These are phyloP conservation scores for Coturnix japonica DNA, from an alignment of 2,113 vertebrate genomes.

Conservation along the genomic window DNA sequence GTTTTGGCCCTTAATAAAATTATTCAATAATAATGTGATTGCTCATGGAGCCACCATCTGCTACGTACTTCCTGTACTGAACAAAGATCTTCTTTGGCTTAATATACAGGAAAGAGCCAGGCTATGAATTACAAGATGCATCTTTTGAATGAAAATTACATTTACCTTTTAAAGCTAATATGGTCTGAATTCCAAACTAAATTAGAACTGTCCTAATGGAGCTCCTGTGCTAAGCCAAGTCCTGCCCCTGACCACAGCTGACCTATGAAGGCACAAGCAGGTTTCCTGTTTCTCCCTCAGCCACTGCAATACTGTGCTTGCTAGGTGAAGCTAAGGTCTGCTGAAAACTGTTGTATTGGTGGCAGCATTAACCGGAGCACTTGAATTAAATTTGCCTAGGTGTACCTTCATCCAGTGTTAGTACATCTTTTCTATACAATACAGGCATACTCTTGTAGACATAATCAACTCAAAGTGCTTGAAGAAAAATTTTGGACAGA, in stretches of 20 bases:
- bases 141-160: conserved; percentile 25
- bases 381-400: background rate
- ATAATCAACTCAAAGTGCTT: background rate
- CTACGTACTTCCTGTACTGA: conserved; percentile 26
- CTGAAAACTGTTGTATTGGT: background rate
- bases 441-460: background rate
- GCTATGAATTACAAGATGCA: background rate
- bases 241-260: background rate
- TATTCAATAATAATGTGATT: conserved; percentile 34
- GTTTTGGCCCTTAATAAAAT: conserved; percentile 41
- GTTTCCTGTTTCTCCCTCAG: background rate
- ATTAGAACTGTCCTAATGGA: background rate
- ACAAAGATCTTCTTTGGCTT: conserved; percentile 14
- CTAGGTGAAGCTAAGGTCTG: background rate
- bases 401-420: background rate
- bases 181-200: background rate
- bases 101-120: conserved; percentile 14
- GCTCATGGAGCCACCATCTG: background rate
- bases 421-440: background rate
- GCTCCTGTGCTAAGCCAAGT: background rate
- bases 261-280: background rate
- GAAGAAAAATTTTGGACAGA: background rate
- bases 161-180: conserved; percentile 3
- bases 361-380: background rate
- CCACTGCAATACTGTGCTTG: background rate